Evolutionary conservation across 2,113 vertebrate genomes (phyloP).

Genomic region (Sardina pilchardus): DNA sequence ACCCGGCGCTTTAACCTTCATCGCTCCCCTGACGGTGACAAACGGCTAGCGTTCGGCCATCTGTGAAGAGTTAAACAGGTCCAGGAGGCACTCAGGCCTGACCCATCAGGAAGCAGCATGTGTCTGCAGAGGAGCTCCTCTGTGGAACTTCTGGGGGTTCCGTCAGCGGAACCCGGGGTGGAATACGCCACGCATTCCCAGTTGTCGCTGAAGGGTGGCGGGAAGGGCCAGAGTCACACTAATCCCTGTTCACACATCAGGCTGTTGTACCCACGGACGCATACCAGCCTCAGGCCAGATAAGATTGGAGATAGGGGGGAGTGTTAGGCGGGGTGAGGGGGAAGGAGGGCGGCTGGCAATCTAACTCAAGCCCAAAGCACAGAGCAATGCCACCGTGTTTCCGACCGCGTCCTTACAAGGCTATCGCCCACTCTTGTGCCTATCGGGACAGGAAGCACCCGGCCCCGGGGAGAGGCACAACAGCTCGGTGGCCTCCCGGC

Average conservation of each 20-base stretch:
- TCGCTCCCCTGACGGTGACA: background rate
- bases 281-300: conserved; percentile 67
- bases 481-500: conserved; percentile 50
- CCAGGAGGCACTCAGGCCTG: background rate
- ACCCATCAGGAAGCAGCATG: background rate
- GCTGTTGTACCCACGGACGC: conserved; percentile 54
- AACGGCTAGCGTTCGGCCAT: background rate
- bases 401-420: conserved; percentile 64
- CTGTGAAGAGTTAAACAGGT: background rate
- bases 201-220: conserved; percentile 19
- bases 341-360: conserved; percentile 22
- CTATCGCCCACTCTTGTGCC: conserved; percentile 58
- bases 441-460: conserved; percentile 69
- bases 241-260: conserved; percentile 54
- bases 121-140: background rate
- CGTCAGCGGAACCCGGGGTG: background rate
- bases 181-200: background rate
- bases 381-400: conserved; percentile 49
- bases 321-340: conserved; percentile 20
- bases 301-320: conserved; percentile 68
- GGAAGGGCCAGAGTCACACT: conserved; percentile 33
- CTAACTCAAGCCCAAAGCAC: conserved; percentile 48
- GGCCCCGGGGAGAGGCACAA: conserved; percentile 48
- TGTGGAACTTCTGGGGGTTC: background rate
- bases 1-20: background rate